Evolutionary conservation across 2,797 vertebrate species (phyloP), one percentile per base, ranked within the genome.

Genomic region (Aratinga solstitialis): DNA sequence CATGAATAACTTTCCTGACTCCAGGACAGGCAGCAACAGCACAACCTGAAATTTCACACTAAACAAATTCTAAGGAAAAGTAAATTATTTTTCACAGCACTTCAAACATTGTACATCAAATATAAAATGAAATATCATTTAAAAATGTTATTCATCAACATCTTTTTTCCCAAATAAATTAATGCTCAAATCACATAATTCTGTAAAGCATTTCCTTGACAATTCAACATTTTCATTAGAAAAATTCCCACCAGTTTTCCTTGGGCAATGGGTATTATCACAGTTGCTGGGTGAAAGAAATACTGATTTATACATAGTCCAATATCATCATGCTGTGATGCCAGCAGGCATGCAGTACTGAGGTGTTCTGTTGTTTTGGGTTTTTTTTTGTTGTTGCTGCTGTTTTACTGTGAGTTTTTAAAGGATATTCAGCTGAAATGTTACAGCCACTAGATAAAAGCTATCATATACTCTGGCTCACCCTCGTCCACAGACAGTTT

Each of bases 31-130:
- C 13, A 26, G 47, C 72, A 59, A 23, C 1, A 32, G 38, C 14
- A 56, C 30, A 47, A 20, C 26, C 48, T 43, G 48, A 75, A 82
- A 79, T 36, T 54, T n/a, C 56, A 40, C 1, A 5, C 26, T 30
- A 16, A 65, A 10, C 10, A 53, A 59, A 47, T 21, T 32, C 56
- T 17, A 32, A 22, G 66, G 47, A 65, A 89, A 76, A 82, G 21
- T 32, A 63, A 59, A 50, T 15, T 8, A 21, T 11, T 42, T 66
- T 72, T 58, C 29, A 29, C 0, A 0, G 38, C 23, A 29, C 16
- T 43, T 80, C 68, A 59, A 67, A 71, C 0, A 1, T 30, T 36
- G 20, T 1, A 62, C 21, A 36, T 15, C 13, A 45, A 43, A 27
- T 29, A 16, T 2, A 42, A 68, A 47, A 88, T 11, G 17, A 66